Conservation (phyloP, 2,113 vertebrate genomes). For the Brachypteracias leptosomus region DNA sequence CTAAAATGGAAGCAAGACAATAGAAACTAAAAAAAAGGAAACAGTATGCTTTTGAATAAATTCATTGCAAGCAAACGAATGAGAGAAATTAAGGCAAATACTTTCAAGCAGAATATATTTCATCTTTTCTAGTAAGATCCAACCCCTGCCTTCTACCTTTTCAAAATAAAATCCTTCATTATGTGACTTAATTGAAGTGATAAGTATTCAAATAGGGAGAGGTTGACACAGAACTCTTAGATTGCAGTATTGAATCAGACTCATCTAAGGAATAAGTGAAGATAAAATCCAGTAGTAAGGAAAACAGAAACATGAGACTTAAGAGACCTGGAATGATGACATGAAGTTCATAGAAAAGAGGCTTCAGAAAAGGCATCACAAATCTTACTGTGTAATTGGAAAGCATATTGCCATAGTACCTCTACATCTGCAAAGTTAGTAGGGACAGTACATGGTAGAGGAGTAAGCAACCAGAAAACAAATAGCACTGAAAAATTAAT, state of each 20-base stretch:
- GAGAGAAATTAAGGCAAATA: not conserved
- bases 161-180: not conserved
- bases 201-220: not conserved
- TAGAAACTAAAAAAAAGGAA: not conserved
- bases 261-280: not conserved
- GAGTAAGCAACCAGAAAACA: not conserved
- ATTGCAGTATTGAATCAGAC: not conserved
- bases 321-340: not conserved
- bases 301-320: not conserved
- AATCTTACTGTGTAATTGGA: not conserved
- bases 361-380: not conserved
- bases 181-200: not conserved
- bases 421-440: not conserved
- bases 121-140: not conserved
- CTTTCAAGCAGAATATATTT: not conserved
- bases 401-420: not conserved
- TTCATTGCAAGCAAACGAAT: not conserved
- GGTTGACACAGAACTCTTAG: not conserved
- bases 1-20: not conserved
- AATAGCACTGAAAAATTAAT: not conserved
- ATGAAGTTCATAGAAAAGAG: not conserved
- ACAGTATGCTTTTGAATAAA: not conserved
- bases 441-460: not conserved
- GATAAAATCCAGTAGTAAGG: not conserved
- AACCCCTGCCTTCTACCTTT: not conserved